A percentile compares a stretch with the other conserved stretches of the same genome.
These are phyloP conservation scores for Actinemys pallida DNA, from an alignment of 2,113 vertebrate genomes.

Conservation along the genomic window DNA sequence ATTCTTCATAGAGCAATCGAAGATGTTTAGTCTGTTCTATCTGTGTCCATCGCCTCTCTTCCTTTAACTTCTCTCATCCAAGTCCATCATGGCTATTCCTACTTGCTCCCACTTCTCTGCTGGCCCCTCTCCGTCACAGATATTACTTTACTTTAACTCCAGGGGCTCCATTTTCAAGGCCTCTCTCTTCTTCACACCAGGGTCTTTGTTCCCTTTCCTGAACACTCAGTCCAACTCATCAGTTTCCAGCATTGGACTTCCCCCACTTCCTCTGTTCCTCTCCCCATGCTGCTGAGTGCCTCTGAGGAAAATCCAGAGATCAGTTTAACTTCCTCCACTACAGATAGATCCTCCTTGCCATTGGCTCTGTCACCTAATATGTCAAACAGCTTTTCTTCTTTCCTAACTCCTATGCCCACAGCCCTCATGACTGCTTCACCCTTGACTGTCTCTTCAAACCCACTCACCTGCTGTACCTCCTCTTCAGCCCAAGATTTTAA, in stretches of 20 bases:
- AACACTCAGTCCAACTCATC: background rate
- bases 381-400: background rate
- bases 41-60: background rate
- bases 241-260: background rate
- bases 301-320: background rate
- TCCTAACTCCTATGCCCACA: background rate
- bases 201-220: background rate
- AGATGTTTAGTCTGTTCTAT: background rate
- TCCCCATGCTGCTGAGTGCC: background rate
- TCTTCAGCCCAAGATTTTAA: background rate
- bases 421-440: background rate
- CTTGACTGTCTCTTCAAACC: background rate
- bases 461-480: background rate
- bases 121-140: background rate
- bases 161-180: background rate
- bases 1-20: background rate
- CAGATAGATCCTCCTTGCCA: background rate
- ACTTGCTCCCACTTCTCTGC: background rate
- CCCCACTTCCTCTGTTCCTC: background rate
- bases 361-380: too few relatives aligned
- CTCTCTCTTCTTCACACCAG: background rate
- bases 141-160: background rate
- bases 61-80: background rate
- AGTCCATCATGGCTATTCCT: background rate
- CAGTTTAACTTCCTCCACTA: background rate